Evolutionary conservation across 2,113 vertebrate genomes (phyloP).

Genomic region (Gymnogyps californianus): DNA sequence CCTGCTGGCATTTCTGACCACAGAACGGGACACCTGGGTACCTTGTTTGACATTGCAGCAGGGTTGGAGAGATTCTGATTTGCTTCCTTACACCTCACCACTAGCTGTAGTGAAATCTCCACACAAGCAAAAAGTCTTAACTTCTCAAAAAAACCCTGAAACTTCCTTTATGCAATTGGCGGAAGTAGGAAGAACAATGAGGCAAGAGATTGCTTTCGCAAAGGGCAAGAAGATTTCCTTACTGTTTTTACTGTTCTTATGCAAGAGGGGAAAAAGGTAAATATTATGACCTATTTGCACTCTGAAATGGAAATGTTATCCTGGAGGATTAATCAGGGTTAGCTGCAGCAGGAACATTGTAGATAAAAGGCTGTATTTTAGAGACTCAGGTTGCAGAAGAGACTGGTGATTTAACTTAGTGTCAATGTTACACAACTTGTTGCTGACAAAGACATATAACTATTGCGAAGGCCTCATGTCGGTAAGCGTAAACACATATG

Average conservation of each 20-base stretch:
- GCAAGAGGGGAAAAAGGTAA: background rate
- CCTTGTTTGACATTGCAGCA: background rate
- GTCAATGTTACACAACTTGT: background rate
- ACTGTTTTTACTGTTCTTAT: background rate
- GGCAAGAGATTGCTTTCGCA: background rate
- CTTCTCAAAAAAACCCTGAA: background rate
- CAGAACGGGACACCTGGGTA: background rate
- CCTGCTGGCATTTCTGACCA: background rate
- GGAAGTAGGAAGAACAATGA: background rate
- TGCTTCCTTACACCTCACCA: background rate
- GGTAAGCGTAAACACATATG: background rate
- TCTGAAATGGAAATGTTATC: background rate
- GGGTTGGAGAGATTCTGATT: background rate
- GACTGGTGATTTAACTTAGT: background rate
- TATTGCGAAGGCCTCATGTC: background rate
- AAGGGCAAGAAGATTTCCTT: background rate
- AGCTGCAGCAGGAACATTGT: background rate
- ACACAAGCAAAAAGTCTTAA: background rate
- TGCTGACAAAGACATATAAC: background rate
- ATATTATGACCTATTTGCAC: background rate
- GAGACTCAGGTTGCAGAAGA: background rate
- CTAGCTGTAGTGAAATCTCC: background rate
- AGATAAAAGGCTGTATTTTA: background rate
- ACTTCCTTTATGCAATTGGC: background rate
- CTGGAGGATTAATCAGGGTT: background rate